Conservation (phyloP, 2,888 invertebrate genomes). For the Frankliniella intonsa region DNA sequence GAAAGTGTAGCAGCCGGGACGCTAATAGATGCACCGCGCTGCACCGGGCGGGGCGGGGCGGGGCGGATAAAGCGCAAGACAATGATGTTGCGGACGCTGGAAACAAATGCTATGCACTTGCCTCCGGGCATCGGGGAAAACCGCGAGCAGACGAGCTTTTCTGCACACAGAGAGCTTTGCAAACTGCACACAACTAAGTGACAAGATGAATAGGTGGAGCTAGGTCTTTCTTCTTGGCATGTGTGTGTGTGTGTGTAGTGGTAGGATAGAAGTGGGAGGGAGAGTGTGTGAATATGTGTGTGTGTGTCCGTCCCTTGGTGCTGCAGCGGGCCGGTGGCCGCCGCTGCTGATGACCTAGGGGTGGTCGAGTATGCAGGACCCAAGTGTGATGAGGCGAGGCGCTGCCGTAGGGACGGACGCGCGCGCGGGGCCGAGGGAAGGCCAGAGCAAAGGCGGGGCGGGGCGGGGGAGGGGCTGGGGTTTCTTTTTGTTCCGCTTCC, state of each 20-base stretch:
- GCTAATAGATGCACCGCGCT: too few relatives aligned
- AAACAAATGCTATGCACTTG: too few relatives aligned
- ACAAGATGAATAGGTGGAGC: too few relatives aligned
- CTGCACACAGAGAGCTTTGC: background rate
- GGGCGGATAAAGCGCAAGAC: too few relatives aligned
- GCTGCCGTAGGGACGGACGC: background rate
- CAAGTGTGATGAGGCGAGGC: background rate
- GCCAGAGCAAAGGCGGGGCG: background rate
- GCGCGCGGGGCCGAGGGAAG: background rate
- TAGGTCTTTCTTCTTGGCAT: too few relatives aligned
- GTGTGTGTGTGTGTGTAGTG: too few relatives aligned
- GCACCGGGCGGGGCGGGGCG: too few relatives aligned
- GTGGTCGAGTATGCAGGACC: too few relatives aligned
- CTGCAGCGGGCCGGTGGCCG: background rate
- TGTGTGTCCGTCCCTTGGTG: background rate
- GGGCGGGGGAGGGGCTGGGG: background rate
- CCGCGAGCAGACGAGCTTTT: too few relatives aligned
- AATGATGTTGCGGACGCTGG: too few relatives aligned
- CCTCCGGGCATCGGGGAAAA: too few relatives aligned
- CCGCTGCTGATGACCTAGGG: background rate
- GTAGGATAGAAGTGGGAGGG: background rate
- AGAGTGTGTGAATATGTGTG: background rate
- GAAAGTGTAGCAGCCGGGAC: too few relatives aligned
- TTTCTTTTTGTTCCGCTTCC: background rate
- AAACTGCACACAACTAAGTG: background rate